These are phyloP conservation scores for Stictonetta naevosa DNA, from an alignment of 2,113 vertebrate species.

Conservation along the genomic window DNA sequence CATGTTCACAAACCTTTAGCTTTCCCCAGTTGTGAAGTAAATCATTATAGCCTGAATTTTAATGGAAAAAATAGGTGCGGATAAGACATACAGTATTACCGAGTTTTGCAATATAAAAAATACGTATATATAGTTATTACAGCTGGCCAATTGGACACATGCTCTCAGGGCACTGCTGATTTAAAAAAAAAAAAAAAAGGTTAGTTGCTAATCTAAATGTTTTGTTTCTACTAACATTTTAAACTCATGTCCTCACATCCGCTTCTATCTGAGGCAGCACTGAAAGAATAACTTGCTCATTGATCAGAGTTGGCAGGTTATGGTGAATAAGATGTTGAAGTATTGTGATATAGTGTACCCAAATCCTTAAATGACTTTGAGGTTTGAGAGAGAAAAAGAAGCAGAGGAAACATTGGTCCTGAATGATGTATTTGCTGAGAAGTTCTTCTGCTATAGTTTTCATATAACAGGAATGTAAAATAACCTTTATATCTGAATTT, in stretches of 20 bases:
- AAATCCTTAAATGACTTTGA: neutral
- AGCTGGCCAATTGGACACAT: accelerated
- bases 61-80: neutral
- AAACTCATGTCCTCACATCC: neutral
- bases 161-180: neutral
- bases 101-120: neutral
- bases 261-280: neutral
- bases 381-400: neutral
- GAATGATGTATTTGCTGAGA: neutral
- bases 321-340: neutral
- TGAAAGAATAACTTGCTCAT: neutral
- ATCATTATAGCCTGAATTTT: neutral
- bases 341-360: neutral
- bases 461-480: neutral
- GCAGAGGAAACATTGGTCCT: neutral
- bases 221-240: neutral
- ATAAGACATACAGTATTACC: neutral
- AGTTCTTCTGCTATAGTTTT: neutral
- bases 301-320: neutral
- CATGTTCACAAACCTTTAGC: neutral
- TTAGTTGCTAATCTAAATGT: neutral
- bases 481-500: neutral
- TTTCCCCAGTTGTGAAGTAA: neutral
- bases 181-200: neutral
- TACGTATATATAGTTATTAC: neutral